Evolutionary conservation across 1,140 invertebrate species (phyloP), one percentile per base, ranked within the genome.

Genomic region (Aleiodes sp.): DNA sequence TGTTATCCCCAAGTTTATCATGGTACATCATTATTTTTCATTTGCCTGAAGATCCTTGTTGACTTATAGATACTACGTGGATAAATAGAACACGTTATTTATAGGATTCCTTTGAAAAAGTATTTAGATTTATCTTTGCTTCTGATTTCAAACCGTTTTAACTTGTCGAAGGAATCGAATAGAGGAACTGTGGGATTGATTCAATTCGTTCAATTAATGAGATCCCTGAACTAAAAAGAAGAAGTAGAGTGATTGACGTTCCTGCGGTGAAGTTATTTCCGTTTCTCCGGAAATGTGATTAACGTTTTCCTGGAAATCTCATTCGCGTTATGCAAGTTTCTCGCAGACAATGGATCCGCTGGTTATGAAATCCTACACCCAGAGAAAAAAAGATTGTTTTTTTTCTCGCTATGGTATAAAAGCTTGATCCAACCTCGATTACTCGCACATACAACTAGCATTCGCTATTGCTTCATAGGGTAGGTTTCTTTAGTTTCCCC

Each of bases 211-310:
- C 31, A 9, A 63, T 33, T 3, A 16, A 19, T 26, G 12, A 21
- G 21, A 63, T 63, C 37, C 31, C 31, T 63, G 35, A 37, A 16
- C 4, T 60, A 60, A 60, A 21, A 8, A 60, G 41, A 46, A 14
- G 7, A 46, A 52, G 46, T 52, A 24, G 21, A 24, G 46, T 24
- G 46, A 52, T 52, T 21, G 46, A 1, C 21, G 4, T 46, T 21
- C 43, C 6, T 19, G 14, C 16, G 21, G 37, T n/a, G 39, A 8
- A 46, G n/a, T n/a, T n/a, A n/a, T n/a, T n/a, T n/a, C n/a, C n/a
- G n/a, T n/a, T n/a, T n/a, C n/a, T n/a, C n/a, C n/a, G n/a, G n/a
- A n/a, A n/a, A n/a, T n/a, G n/a, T n/a, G n/a, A n/a, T n/a, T n/a
- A n/a, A n/a, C n/a, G n/a, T n/a, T n/a, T n/a, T n/a, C n/a, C n/a